Evolutionary conservation across 2,888 invertebrate species (phyloP).

Genomic region (Chymomyza caudatula): DNA sequence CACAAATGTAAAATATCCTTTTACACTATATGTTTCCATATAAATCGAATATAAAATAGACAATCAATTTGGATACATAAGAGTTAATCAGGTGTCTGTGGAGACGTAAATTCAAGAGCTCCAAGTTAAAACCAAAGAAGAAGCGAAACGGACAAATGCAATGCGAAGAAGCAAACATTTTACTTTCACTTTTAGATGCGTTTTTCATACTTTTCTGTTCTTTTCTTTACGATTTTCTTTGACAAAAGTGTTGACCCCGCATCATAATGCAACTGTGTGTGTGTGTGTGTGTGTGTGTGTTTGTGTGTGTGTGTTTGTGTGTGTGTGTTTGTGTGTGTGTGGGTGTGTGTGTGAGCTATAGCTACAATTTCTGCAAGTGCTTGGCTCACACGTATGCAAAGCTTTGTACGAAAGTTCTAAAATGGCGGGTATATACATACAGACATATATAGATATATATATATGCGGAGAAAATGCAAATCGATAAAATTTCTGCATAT

Average conservation of each 20-base stretch:
- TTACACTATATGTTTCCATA: no score
- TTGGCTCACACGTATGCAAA: conserved; percentile 22
- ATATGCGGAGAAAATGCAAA: conserved; percentile 16
- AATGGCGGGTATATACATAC: conserved; percentile 49
- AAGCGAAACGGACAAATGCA: neutral
- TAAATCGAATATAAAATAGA: neutral
- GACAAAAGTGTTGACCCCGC: neutral
- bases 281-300: neutral
- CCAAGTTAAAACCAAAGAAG: conserved; percentile 16
- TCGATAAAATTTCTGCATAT: conserved; percentile 36
- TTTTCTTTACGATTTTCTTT: conserved; percentile 18
- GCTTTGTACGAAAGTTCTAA: conserved; percentile 61
- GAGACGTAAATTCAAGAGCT: conserved; percentile 44
- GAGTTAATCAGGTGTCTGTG: conserved; percentile 41
- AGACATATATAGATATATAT: conserved; percentile 1
- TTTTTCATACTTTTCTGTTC: conserved; percentile 21
- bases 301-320: conserved; percentile 6
- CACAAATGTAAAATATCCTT: no score
- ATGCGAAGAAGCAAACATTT: conserved; percentile 36
- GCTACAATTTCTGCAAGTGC: no score
- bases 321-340: conserved; percentile 9
- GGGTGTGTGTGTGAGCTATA: conserved; percentile 3
- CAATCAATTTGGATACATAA: neutral
- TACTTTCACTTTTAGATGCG: conserved; percentile 41
- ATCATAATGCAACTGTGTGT: conserved; percentile 5